Conservation (phyloP, 2,113 vertebrate genomes). For the Xyrauchen texanus region DNA sequence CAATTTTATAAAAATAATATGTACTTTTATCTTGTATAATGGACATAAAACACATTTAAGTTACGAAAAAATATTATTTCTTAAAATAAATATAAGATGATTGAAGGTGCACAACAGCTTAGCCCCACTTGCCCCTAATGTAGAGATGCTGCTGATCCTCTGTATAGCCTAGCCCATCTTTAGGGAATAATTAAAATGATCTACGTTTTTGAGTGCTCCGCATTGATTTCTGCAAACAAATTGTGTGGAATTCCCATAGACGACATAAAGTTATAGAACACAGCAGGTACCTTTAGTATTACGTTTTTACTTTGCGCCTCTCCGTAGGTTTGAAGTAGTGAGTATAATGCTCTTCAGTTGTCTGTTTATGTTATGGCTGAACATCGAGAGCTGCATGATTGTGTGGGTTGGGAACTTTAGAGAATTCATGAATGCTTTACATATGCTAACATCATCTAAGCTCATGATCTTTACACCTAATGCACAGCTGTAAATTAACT, state of each 20-base stretch:
- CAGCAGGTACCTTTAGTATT: background rate
- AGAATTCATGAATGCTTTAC: slow-evolving; percentile 25
- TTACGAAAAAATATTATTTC: too few species aligned
- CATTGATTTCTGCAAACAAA: background rate
- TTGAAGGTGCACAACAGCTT: too few species aligned
- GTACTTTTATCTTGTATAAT: too few species aligned
- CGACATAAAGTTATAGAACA: slow-evolving; percentile 16
- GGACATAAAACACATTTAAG: too few species aligned
- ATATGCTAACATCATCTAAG: too few species aligned
- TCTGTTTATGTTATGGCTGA: slow-evolving; percentile 22
- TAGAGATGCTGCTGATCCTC: too few species aligned
- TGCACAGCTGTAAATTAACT: too few species aligned
- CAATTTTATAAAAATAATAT: too few species aligned
- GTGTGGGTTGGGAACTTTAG: slow-evolving; percentile 18
- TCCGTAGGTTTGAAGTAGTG: slow-evolving; percentile 27
- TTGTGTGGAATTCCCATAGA: background rate
- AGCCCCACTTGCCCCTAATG: too few species aligned
- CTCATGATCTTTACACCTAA: too few species aligned
- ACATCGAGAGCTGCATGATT: slow-evolving; percentile 24
- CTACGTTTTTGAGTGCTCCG: slow-evolving; percentile 60
- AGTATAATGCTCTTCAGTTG: slow-evolving; percentile 19
- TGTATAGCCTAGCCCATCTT: too few species aligned
- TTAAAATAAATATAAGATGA: too few species aligned
- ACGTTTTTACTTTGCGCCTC: slow-evolving; percentile 31
- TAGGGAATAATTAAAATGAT: slow-evolving; percentile 58